phyloP scores from a whole-genome alignment of 2,113 vertebrate species.

The Pungitius pungitius region DNA sequence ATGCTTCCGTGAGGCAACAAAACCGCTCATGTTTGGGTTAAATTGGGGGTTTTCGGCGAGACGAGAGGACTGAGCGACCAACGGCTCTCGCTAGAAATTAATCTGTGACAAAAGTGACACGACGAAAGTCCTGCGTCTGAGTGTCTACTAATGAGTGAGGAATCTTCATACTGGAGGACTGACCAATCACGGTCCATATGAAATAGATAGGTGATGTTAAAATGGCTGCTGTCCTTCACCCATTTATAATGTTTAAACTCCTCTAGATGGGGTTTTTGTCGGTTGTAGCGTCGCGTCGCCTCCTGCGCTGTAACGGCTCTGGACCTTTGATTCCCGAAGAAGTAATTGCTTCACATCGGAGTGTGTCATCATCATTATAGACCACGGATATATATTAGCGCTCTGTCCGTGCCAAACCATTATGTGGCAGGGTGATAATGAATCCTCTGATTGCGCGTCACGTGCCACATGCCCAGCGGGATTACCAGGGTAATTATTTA shows the following conservation, averaged over 20 bases:
- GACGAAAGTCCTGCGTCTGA: neutral
- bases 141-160: neutral
- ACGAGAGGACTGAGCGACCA: too few species aligned
- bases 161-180: too few species aligned
- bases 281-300: neutral
- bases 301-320: constrained; percentile 34
- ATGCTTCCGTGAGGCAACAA: too few species aligned
- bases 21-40: too few species aligned
- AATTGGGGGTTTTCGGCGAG: too few species aligned
- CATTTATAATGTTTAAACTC: constrained; percentile 7
- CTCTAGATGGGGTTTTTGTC: neutral
- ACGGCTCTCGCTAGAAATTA: too few species aligned
- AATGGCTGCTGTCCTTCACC: neutral
- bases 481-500: constrained; percentile 32
- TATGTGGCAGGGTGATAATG: constrained; percentile 33
- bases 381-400: constrained; percentile 45
- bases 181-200: neutral
- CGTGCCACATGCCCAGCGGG: constrained; percentile 15
- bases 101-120: too few species aligned
- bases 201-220: neutral
- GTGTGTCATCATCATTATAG: constrained; percentile 38
- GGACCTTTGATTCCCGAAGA: constrained; percentile 28
- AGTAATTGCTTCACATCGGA: constrained; percentile 29
- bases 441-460: constrained; percentile 32
- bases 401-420: constrained; percentile 21